Percentiles rank a stretch among this genome's conserved stretches.
Conservation (phyloP, 2,888 invertebrate species). For the Macrosiphum euphorbiae region DNA sequence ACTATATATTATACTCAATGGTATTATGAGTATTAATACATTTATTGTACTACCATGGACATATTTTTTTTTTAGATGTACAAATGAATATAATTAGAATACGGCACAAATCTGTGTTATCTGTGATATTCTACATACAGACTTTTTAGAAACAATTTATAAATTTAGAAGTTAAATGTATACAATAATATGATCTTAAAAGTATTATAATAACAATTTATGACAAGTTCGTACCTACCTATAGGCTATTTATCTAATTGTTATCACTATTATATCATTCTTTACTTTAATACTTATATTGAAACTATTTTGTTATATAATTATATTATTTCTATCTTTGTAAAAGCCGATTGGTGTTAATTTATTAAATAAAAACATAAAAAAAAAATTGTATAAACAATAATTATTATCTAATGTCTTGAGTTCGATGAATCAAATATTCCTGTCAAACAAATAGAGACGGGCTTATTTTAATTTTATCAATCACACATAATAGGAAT, state of each 20-base stretch:
- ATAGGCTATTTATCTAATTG: no score
- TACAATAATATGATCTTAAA: background rate
- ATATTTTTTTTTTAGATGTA: background rate
- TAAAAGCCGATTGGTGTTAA: no score
- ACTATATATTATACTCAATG: no score
- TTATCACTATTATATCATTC: no score
- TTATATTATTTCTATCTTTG: no score
- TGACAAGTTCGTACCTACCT: no score
- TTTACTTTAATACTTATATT: no score
- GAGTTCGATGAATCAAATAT: background rate
- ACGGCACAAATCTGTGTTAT: background rate
- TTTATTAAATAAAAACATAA: no score
- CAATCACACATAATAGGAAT: background rate
- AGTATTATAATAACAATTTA: background rate
- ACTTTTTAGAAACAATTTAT: background rate
- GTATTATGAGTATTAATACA: background rate
- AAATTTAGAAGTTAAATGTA: background rate
- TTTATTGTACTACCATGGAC: background rate
- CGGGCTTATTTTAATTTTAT: background rate
- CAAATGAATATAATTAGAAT: background rate
- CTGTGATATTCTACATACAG: background rate
- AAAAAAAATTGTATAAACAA: background rate
- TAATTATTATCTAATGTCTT: background rate
- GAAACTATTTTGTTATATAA: no score
- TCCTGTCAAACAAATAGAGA: background rate